These are phyloP conservation scores for Eumaeus atala DNA, from an alignment of 1,140 invertebrate species.

Conservation along the genomic window DNA sequence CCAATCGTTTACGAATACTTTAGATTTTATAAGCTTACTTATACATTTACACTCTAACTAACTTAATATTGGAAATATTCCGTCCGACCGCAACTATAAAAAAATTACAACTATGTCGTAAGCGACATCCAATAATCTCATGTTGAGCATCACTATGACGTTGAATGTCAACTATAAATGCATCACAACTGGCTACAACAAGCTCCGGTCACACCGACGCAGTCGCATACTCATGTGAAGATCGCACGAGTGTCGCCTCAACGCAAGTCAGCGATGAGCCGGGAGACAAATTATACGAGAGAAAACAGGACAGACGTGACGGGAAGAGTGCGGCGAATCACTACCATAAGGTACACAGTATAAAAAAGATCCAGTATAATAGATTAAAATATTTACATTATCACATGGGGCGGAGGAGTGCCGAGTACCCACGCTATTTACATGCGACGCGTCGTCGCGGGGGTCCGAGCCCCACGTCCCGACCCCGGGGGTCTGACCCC, in stretches of 20 bases:
- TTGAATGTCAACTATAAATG: not conserved
- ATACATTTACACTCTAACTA: slow-evolving; percentile 52
- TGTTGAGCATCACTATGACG: slow-evolving; percentile 19
- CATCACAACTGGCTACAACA: slow-evolving; percentile 18
- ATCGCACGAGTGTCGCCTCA: not conserved
- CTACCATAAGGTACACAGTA: slow-evolving; percentile 37
- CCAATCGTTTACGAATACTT: slow-evolving; percentile 39
- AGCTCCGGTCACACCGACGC: slow-evolving; percentile 12
- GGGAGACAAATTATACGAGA: slow-evolving; percentile 15
- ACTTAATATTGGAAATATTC: slow-evolving; percentile 36
- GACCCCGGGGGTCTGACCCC: not conserved
- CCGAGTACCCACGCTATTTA: slow-evolving; percentile 13
- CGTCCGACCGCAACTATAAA: slow-evolving; percentile 45
- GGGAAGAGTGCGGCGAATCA: slow-evolving; percentile 28
- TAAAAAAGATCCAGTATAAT: slow-evolving; percentile 49
- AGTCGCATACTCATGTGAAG: not conserved
- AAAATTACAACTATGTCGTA: slow-evolving; percentile 33
- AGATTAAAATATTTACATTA: slow-evolving; percentile 50
- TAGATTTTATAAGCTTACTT: slow-evolving; percentile 50
- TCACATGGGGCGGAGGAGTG: slow-evolving; percentile 38
- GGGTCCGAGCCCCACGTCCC: too few relatives aligned
- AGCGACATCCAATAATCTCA: slow-evolving; percentile 46
- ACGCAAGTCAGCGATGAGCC: not conserved
- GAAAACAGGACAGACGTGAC: slow-evolving; percentile 18
- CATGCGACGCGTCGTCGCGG: not conserved